Conservation (phyloP, 2,888 invertebrate species). For the Acrobasis repandana region DNA sequence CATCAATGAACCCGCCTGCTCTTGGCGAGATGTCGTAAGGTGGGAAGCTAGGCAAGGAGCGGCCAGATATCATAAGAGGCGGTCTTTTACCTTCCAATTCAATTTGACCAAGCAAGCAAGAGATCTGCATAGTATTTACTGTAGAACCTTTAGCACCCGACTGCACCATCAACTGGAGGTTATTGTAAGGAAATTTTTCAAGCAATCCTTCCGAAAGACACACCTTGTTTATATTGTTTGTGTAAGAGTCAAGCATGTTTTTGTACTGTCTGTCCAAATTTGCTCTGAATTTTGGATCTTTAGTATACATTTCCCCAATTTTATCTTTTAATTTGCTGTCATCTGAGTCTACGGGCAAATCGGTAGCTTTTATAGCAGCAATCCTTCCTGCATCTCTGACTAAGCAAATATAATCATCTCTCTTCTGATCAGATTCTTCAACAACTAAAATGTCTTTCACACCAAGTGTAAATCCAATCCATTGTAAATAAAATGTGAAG, state of each 20-base stretch:
- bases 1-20: slow-evolving; percentile 98
- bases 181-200: slow-evolving; percentile 95
- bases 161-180: slow-evolving; percentile 98
- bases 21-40: slow-evolving; percentile 94
- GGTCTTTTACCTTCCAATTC: slow-evolving; percentile 99
- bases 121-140: slow-evolving; percentile 99
- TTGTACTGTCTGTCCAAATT: slow-evolving; percentile 94
- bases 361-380: slow-evolving; percentile 87
- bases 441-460: slow-evolving; percentile 96
- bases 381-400: slow-evolving; percentile 85
- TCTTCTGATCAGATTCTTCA: slow-evolving; percentile 86
- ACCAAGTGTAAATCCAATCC: slow-evolving; percentile 96
- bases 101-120: slow-evolving; percentile 98
- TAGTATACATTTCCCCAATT: slow-evolving; percentile 87
- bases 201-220: slow-evolving; percentile 94
- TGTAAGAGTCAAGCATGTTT: slow-evolving; percentile 89
- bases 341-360: slow-evolving; percentile 83
- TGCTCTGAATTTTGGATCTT: slow-evolving; percentile 89
- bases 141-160: slow-evolving; percentile 99
- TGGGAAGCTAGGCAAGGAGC: slow-evolving; percentile 95
- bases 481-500: slow-evolving; percentile 95
- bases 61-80: slow-evolving; percentile 96
- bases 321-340: slow-evolving; percentile 84
- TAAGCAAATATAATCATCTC: slow-evolving; percentile 86
- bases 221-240: slow-evolving; percentile 94